Percentiles rank a stretch among this genome's conserved stretches.
Conservation (phyloP, 2,113 vertebrate species). For the Todiramphus chloris region DNA sequence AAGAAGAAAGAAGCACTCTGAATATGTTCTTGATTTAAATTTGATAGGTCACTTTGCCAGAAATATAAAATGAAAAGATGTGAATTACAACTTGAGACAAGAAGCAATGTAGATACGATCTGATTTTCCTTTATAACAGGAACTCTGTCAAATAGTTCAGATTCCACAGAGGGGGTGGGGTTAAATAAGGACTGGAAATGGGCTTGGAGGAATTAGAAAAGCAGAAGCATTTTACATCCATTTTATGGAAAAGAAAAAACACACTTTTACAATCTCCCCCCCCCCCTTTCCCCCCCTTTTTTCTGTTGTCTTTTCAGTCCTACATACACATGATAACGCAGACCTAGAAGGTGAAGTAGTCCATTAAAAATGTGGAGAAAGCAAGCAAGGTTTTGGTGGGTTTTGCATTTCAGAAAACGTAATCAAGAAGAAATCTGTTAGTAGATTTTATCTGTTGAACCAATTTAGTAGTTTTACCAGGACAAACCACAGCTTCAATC, state of each 20-base stretch:
- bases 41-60: background rate
- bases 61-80: background rate
- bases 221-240: background rate
- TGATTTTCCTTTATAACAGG: background rate
- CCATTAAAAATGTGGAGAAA: background rate
- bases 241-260: background rate
- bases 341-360: background rate
- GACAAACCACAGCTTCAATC: conserved; percentile 17
- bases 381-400: background rate
- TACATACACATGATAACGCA: background rate
- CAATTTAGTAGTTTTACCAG: background rate
- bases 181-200: background rate
- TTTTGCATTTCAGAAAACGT: background rate
- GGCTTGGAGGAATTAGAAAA: background rate
- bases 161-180: background rate
- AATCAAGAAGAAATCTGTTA: conserved; percentile 14
- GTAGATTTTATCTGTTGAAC: conserved; percentile 23
- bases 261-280: background rate
- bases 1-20: background rate
- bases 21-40: background rate
- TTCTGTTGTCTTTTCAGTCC: background rate
- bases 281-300: background rate
- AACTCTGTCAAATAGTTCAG: background rate
- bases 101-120: background rate
- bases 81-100: background rate